Base-by-base conservation (phyloP, 1,140 invertebrate genomes). In the Nephila pilipes region DNA sequence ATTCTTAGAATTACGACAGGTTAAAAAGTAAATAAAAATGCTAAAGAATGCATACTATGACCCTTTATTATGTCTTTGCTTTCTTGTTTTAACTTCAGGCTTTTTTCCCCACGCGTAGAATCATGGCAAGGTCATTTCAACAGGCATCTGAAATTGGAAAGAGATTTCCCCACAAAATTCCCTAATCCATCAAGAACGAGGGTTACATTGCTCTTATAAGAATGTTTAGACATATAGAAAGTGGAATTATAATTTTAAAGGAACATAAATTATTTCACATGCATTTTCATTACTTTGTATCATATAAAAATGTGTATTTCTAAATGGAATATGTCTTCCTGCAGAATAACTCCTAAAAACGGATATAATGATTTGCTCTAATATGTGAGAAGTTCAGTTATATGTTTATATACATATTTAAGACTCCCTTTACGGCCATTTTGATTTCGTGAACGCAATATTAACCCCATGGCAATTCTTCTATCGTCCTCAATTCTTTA, bases 11-110 rank as follows among this genome's bases (percentile, higher is more conserved):
- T 83, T 54, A 83, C 38, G 80, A 1, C 80, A 83, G 80, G 80
- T 83, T 83, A 83, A 83, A 83, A 83, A 29, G 38, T 22, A 83
- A 54, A 54, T 55, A 83, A 83, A 83, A 83, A 83, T n/a, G 80
- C 38, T 25, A 16, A 55, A 54, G 80, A 83, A 55, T 55, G 22
- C n/a, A 55, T 83, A n/a, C 38, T 54, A 83, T 55, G 80, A 83
- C 38, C 80, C 32, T 83, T 83, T 55, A 55, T 83, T 54, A 83
- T 83, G 80, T 54, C 22, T 83, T 54, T 25, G 80, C 54, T 83
- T 83, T 83, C 54, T 55, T 54, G 20, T 46, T 25, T 83, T 83
- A 25, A 46, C 22, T n/a, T 20, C 12, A 8, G 38, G 38, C 25
- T 54, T 54, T 83, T n/a, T 55, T n/a, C 18, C 22, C 32, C 32